Percentiles rank a stretch among this genome's conserved stretches.
Evolutionary conservation across 1,140 invertebrate genomes (phyloP).

Genomic region (Zelostemma sp.): DNA sequence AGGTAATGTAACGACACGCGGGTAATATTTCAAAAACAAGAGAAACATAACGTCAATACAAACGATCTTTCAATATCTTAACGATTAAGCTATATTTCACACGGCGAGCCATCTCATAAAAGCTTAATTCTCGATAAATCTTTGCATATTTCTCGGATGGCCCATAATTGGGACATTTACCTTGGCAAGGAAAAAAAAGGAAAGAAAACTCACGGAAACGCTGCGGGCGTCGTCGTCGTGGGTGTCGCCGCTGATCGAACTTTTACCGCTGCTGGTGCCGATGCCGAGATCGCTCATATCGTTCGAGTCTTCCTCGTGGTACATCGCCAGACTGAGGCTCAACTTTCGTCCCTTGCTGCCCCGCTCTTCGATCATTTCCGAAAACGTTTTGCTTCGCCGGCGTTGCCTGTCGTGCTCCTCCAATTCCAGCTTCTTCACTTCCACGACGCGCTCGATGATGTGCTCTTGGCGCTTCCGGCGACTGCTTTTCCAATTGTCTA

Average conservation of each 20-base stretch:
- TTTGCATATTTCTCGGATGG: too few relatives aligned
- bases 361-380: constrained; percentile 93
- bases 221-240: constrained; percentile 81
- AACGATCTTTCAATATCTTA: too few relatives aligned
- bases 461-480: constrained; percentile 90
- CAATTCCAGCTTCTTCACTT: constrained; percentile 87
- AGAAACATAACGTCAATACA: too few relatives aligned
- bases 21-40: too few relatives aligned
- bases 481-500: constrained; percentile 94
- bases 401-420: constrained; percentile 80
- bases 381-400: constrained; percentile 90
- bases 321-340: constrained; percentile 75
- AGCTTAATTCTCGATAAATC: too few relatives aligned
- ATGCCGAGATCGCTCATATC: constrained; percentile 87
- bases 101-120: too few relatives aligned
- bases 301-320: constrained; percentile 83
- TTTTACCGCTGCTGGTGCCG: constrained; percentile 81
- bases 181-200: too few relatives aligned
- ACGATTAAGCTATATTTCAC: too few relatives aligned
- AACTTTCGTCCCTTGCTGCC: constrained; percentile 70
- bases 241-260: constrained; percentile 79
- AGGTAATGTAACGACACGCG: too few relatives aligned
- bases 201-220: too few relatives aligned
- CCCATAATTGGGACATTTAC: too few relatives aligned
- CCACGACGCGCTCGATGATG: constrained; percentile 88